A percentile compares a stretch with the other conserved stretches of the same genome.
Conservation (phyloP, 2,888 invertebrate species). For the Pseudoips prasinana region DNA sequence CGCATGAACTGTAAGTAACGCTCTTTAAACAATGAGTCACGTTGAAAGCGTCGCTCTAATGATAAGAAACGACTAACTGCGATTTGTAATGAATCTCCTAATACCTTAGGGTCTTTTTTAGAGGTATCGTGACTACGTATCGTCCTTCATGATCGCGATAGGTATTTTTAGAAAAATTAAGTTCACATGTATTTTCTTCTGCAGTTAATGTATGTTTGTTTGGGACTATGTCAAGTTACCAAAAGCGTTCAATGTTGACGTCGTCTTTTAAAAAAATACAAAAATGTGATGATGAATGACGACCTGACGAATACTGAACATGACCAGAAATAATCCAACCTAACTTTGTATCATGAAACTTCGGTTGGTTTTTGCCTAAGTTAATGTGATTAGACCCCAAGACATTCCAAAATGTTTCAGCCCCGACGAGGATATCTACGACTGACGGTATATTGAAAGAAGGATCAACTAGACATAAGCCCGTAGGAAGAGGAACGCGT, state of each 20-base stretch:
- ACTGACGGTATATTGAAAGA: conserved; percentile 21
- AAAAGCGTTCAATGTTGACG: conserved; percentile 1
- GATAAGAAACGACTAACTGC: conserved; percentile 23
- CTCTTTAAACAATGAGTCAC: conserved; percentile 3
- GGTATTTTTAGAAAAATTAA: neutral
- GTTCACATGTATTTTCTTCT: neutral
- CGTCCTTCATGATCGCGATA: conserved; percentile 3
- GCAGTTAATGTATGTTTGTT: neutral
- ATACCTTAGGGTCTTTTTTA: conserved; percentile 3
- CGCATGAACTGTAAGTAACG: conserved; percentile 5
- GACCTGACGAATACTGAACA: neutral
- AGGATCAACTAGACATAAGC: conserved; percentile 21
- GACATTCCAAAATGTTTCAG: conserved; percentile 25
- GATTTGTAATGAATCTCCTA: conserved; percentile 25
- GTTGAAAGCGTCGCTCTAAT: conserved; percentile 10
- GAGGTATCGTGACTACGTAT: conserved; percentile 5
- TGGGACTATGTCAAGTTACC: neutral
- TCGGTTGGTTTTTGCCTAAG: conserved; percentile 10
- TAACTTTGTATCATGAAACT: conserved; percentile 18
- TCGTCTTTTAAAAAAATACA: neutral
- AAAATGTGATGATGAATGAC: neutral
- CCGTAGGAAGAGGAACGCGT: conserved; percentile 16
- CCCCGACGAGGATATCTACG: conserved; percentile 22
- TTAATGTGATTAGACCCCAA: conserved; percentile 14
- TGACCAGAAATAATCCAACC: conserved; percentile 8